Percentiles rank a stretch among this genome's conserved stretches.
phyloP scores from a whole-genome alignment of 2,113 vertebrate species.

The Hippopotamus amphibius region DNA sequence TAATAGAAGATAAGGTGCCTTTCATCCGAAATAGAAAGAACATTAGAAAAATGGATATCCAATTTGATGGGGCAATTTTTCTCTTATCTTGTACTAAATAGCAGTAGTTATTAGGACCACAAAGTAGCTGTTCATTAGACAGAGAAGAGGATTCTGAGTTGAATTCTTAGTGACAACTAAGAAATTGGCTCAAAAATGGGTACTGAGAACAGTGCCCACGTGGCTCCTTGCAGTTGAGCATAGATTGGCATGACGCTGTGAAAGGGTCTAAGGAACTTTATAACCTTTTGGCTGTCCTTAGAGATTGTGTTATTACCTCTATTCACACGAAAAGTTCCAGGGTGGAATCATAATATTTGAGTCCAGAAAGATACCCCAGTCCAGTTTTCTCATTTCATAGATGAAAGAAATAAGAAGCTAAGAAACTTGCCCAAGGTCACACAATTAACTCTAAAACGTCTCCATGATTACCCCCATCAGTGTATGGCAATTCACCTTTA shows the following conservation, averaged over 20 bases:
- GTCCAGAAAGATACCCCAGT: background rate
- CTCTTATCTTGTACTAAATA: conserved; percentile 60
- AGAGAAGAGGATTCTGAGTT: background rate
- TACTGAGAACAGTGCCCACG: background rate
- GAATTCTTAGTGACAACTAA: background rate
- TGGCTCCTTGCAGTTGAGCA: background rate
- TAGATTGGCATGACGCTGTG: background rate
- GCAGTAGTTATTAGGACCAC: conserved; percentile 37
- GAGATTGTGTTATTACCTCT: background rate
- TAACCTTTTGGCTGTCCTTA: background rate
- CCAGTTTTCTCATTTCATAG: conserved; percentile 7
- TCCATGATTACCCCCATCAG: background rate
- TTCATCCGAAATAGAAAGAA: conserved; percentile 57
- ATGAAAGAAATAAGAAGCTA: conserved; percentile 46
- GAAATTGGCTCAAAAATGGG: conserved; percentile 47
- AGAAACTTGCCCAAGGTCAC: background rate
- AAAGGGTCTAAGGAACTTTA: background rate
- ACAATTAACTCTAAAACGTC: background rate
- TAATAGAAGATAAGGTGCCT: conserved; percentile 63
- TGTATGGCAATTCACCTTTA: background rate
- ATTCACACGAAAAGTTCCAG: background rate
- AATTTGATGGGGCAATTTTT: conserved; percentile 34
- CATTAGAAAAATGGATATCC: conserved; percentile 56
- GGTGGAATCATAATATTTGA: background rate
- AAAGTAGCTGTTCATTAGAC: conserved; percentile 43